Evolutionary conservation across 2,888 invertebrate genomes (phyloP).

Genomic region (Cremastobaeus sp.): DNA sequence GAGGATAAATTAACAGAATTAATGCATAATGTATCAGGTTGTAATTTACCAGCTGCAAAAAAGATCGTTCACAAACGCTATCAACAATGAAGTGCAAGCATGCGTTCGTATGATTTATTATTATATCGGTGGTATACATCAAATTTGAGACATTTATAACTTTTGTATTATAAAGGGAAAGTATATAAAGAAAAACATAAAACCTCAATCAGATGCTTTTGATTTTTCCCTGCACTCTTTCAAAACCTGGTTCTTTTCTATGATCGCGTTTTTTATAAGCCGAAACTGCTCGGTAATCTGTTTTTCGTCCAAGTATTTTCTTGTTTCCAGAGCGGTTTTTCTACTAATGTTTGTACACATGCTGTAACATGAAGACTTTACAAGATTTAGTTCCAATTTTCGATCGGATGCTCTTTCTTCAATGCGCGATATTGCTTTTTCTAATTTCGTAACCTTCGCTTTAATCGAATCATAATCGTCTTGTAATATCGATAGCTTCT

Average conservation of each 20-base stretch:
- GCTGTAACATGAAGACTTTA: conserved; percentile 80
- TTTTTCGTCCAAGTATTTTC: conserved; percentile 71
- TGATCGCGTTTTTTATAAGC: conserved; percentile 82
- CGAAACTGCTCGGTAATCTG: conserved; percentile 81
- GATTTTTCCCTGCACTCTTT: conserved; percentile 43
- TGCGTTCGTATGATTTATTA: too few relatives aligned
- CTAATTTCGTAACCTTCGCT: conserved; percentile 82
- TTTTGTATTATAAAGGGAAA: too few relatives aligned
- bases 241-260: conserved; percentile 78
- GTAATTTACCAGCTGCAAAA: conserved; percentile 80
- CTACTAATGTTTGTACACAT: conserved; percentile 83
- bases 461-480: conserved; percentile 82
- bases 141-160: too few relatives aligned
- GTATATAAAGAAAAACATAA: too few relatives aligned
- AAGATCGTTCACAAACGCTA: conserved; percentile 80
- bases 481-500: conserved; percentile 82
- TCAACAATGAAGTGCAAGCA: conserved; percentile 69
- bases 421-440: conserved; percentile 81
- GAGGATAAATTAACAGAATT: conserved; percentile 75
- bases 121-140: too few relatives aligned
- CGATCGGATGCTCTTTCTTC: conserved; percentile 81
- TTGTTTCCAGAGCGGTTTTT: conserved; percentile 78
- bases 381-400: conserved; percentile 77
- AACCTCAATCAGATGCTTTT: too few relatives aligned
- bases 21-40: conserved; percentile 80